These are phyloP conservation scores for Holocentrus rufus DNA, from an alignment of 2,797 vertebrate genomes.

Conservation along the genomic window DNA sequence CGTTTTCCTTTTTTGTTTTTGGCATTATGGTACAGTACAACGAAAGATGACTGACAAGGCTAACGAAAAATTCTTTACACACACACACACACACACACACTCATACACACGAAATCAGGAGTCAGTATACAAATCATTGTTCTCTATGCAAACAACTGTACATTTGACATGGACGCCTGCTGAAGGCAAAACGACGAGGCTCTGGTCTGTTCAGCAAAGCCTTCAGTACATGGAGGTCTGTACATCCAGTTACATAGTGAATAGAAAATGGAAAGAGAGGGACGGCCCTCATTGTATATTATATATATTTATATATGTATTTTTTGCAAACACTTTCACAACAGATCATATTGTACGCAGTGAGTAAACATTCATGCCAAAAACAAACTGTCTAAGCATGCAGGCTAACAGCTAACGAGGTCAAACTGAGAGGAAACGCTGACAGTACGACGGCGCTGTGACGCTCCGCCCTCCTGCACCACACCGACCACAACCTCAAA, in stretches of 20 bases:
- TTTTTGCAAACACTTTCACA: conserved; percentile 75
- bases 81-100: not conserved
- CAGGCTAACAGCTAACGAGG: conserved; percentile 68
- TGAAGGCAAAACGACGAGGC: conserved; percentile 39
- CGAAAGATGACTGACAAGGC: not conserved
- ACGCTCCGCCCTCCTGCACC: not conserved
- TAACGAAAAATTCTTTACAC: not conserved
- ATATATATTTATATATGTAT: conserved; percentile 39
- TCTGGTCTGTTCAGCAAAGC: conserved; percentile 2
- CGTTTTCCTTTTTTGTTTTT: too few species aligned
- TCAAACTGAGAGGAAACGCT: conserved; percentile 62
- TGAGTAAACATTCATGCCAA: conserved; percentile 78
- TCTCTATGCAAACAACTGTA: conserved; percentile 34
- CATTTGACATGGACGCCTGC: conserved; percentile 46
- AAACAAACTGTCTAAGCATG: conserved; percentile 78
- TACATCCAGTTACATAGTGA: conserved; percentile 57
- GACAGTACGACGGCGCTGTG: conserved; percentile 40
- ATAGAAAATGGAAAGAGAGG: conserved; percentile 66
- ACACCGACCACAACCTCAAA: not conserved
- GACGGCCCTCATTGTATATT: conserved; percentile 19
- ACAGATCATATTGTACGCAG: conserved; percentile 73
- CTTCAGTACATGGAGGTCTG: conserved; percentile 38
- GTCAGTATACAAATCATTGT: conserved; percentile 35
- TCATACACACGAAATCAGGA: conserved; percentile 31
- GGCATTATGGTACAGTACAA: not conserved